Evolutionary conservation across 1,140 invertebrate genomes (phyloP).

Genomic region (Campoletis sonorensis): DNA sequence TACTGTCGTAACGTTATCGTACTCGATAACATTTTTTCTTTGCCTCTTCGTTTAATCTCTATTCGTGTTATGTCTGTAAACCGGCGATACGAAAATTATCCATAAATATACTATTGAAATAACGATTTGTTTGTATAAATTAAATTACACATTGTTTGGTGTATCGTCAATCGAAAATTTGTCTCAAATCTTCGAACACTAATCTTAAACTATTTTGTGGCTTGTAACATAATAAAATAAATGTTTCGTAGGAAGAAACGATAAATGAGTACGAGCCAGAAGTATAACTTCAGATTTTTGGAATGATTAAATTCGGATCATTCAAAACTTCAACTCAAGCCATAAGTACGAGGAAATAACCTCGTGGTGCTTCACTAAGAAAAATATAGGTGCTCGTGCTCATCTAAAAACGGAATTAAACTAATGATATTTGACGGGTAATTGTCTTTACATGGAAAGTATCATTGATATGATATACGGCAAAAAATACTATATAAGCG

Average conservation of each 20-base stretch:
- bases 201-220: neutral
- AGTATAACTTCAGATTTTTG: neutral
- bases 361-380: neutral
- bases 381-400: neutral
- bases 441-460: neutral
- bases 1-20: neutral
- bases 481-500: neutral
- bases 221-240: conserved; percentile 26
- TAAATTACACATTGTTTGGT: conserved; percentile 25
- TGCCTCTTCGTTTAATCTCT: neutral
- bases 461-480: neutral
- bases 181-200: neutral
- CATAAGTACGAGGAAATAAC: neutral
- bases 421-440: conserved; percentile 16
- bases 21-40: neutral
- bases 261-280: neutral
- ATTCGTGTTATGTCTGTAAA: neutral
- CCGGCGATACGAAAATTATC: conserved; percentile 37
- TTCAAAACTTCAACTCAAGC: neutral
- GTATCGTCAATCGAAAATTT: conserved; percentile 2
- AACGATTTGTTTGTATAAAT: conserved; percentile 27
- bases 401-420: conserved; percentile 5
- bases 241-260: conserved; percentile 9
- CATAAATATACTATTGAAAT: conserved; percentile 41
- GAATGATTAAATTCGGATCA: neutral